Percentiles rank a stretch among this genome's conserved stretches.
phyloP scores from a whole-genome alignment of 2,113 vertebrate species.

The Anguilla japonica region DNA sequence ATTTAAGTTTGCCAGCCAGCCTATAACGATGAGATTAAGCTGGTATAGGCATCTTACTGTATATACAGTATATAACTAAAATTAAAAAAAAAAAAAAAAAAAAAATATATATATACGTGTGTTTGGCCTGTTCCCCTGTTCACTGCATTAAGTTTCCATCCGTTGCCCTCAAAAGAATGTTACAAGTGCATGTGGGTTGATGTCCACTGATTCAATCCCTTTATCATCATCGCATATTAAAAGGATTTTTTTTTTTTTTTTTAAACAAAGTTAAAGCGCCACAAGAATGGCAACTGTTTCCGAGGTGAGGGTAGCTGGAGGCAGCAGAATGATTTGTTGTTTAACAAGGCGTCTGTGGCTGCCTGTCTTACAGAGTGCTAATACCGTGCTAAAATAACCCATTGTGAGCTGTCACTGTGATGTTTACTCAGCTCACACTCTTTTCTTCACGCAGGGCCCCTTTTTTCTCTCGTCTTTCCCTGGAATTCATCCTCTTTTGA shows the following conservation, averaged over 20 bases:
- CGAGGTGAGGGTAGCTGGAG: slow-evolving; percentile 62
- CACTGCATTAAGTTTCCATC: not conserved
- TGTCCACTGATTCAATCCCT: slow-evolving; percentile 17
- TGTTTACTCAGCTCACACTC: slow-evolving; percentile 87
- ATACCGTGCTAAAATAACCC: slow-evolving; percentile 81
- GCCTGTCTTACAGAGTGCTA: slow-evolving; percentile 81
- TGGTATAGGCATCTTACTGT: not conserved
- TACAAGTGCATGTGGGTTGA: not conserved
- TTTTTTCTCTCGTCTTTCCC: slow-evolving; percentile 45
- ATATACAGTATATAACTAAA: not conserved
- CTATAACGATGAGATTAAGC: not conserved
- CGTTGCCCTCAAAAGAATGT: not conserved
- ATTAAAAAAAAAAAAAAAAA: no score
- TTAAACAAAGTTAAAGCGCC: slow-evolving; percentile 50
- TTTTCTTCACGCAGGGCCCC: slow-evolving; percentile 79
- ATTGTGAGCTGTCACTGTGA: slow-evolving; percentile 81
- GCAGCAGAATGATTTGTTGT: slow-evolving; percentile 75
- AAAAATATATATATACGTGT: not conserved
- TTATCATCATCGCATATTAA: not conserved
- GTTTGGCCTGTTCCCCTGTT: not conserved
- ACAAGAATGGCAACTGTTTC: slow-evolving; percentile 61
- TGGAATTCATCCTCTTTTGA: slow-evolving; percentile 87
- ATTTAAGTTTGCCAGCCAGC: not conserved
- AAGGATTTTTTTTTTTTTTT: no score
- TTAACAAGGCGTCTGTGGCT: slow-evolving; percentile 74